Evolutionary conservation across 2,888 invertebrate species (phyloP).

Genomic region (Gryllus longicercus): DNA sequence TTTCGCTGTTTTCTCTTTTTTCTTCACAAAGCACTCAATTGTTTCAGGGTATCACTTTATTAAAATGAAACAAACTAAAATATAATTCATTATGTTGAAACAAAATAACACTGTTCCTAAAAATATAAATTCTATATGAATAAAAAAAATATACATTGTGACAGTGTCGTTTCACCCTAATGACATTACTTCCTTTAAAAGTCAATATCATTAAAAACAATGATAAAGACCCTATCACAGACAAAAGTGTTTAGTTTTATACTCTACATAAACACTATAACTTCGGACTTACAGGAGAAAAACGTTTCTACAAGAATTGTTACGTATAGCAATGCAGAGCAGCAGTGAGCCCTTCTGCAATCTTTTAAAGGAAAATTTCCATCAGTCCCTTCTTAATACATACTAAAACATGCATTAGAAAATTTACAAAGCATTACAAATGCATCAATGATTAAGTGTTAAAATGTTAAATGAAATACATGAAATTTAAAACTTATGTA

Average conservation of each 20-base stretch:
- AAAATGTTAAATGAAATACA: background rate
- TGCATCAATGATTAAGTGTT: slow-evolving; percentile 11
- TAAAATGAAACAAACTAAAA: slow-evolving; percentile 30
- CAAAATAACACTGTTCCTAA: slow-evolving; percentile 30
- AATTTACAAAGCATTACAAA: slow-evolving; percentile 2
- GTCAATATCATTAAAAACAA: slow-evolving; percentile 53
- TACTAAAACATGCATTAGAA: background rate
- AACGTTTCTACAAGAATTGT: background rate
- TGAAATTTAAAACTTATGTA: too few species aligned
- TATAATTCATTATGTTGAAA: slow-evolving; percentile 30
- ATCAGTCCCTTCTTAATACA: background rate
- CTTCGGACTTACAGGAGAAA: slow-evolving; percentile 17
- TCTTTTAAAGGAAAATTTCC: background rate
- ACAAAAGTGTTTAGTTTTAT: slow-evolving; percentile 42
- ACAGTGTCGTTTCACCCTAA: slow-evolving; percentile 42
- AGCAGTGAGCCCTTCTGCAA: too few species aligned
- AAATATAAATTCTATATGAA: slow-evolving; percentile 39
- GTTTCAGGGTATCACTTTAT: slow-evolving; percentile 2
- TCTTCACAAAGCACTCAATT: background rate
- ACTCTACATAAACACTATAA: background rate
- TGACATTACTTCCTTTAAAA: slow-evolving; percentile 59
- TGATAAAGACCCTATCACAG: slow-evolving; percentile 56
- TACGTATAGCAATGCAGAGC: background rate
- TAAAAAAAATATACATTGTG: slow-evolving; percentile 34
- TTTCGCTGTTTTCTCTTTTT: too few species aligned